Evolutionary conservation across 1,140 invertebrate genomes (phyloP).

Genomic region (Lucilia sericata): DNA sequence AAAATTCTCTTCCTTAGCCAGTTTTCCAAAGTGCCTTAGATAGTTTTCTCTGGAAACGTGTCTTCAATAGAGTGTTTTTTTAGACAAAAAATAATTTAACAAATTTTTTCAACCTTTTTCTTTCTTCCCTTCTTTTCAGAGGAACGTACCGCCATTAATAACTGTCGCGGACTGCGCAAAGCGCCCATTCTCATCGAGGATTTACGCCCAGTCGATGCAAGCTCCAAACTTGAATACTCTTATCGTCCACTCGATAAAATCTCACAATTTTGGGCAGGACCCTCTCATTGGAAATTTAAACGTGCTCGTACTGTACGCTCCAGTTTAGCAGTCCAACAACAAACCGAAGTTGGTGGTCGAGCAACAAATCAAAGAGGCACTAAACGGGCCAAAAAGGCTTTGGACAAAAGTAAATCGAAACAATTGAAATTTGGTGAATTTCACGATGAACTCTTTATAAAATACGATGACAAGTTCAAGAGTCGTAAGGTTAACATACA

Average conservation of each 20-base stretch:
- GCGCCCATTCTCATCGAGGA: slow-evolving; percentile 59
- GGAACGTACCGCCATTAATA: slow-evolving; percentile 57
- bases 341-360: neutral
- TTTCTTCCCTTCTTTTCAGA: slow-evolving; percentile 47
- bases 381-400: neutral
- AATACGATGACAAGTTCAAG: slow-evolving; percentile 55
- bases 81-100: no score
- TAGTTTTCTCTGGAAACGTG: no score
- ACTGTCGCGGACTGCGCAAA: slow-evolving; percentile 60
- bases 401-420: slow-evolving; percentile 51
- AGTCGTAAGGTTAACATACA: slow-evolving; percentile 60
- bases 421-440: slow-evolving; percentile 53
- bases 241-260: slow-evolving; percentile 66
- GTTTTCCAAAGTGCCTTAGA: no score
- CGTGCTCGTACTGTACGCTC: slow-evolving; percentile 52
- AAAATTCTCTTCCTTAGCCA: no score
- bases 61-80: no score
- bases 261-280: slow-evolving; percentile 66
- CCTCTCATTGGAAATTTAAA: slow-evolving; percentile 67
- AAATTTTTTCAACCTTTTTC: no score
- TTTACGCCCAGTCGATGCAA: slow-evolving; percentile 61
- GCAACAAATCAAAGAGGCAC: slow-evolving; percentile 31
- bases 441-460: slow-evolving; percentile 55
- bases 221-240: slow-evolving; percentile 63
- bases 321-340: slow-evolving; percentile 32